Evolutionary conservation across 2,888 invertebrate genomes (phyloP), one percentile per base, ranked within the genome.

Genomic region (Cosmopolites sordidus): DNA sequence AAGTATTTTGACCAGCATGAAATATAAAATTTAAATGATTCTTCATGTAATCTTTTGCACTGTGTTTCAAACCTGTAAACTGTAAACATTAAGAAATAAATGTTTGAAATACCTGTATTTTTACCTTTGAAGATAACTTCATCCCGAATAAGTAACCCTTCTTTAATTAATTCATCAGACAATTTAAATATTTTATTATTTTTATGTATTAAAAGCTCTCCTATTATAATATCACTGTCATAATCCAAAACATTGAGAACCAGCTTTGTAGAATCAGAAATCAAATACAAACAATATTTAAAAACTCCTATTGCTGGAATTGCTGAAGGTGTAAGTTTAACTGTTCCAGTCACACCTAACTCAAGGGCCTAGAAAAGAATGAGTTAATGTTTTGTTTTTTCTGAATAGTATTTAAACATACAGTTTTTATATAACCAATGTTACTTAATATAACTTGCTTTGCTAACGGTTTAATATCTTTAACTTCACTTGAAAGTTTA

Each of bases 381-480:
- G 30, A 33, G 47, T 27, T 47, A 16, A 15, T 43, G 3, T 22
- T 22, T 5, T 29, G 14, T 29, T 22, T 3, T 16, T 18, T 22
- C n/a, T 18, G 22, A 16, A 22, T 5, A 22, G 22, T 22, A 22
- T 45, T 29, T 9, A 27, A 27, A 33, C 44, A 44, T 49, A 68
- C 69, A 54, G 63, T 48, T 43, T 59, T 48, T 9, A 64, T 17
- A 33, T 61, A 65, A n/a, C 64, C 60, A 18, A 68, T 59, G 44
- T 66, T 64, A 50, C 64, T 61, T 38, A 70, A 56, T 29, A 63
- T 58, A 37, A 64, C 67, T 52, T 67, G 65, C 11, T 59, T 57
- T 3, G 61, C 60, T 38, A 63, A 47, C 5, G 64, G 56, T 29
- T 61, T 61, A 8, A 46, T 38, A 16, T 45, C 55, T 16, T 54